Evolutionary conservation across 2,113 vertebrate species (phyloP).

Genomic region (Psilopogon haemacephalus): DNA sequence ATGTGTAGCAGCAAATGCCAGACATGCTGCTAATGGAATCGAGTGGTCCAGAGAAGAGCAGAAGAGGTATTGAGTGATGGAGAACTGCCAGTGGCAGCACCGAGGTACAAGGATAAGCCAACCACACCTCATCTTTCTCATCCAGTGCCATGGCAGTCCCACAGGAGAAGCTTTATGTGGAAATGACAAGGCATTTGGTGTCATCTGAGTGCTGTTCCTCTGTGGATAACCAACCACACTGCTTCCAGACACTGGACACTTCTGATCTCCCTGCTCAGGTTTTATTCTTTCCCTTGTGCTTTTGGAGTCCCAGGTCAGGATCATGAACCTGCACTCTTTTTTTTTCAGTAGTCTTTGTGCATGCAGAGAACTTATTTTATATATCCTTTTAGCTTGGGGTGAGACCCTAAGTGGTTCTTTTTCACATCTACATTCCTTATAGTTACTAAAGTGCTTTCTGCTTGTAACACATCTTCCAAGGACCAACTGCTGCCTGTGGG

Average conservation of each 20-base stretch:
- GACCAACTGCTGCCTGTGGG: not conserved
- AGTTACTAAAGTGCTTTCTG: not conserved
- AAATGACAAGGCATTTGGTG: rapidly evolving
- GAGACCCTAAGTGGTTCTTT: not conserved
- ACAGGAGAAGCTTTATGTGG: not conserved
- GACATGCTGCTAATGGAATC: not conserved
- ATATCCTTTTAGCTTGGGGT: not conserved
- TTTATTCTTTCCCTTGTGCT: not conserved
- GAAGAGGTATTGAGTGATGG: not conserved
- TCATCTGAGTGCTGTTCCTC: not conserved
- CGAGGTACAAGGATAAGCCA: rapidly evolving
- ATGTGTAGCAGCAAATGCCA: not conserved
- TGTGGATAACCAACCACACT: not conserved
- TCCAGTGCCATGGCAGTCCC: not conserved
- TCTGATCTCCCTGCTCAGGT: not conserved
- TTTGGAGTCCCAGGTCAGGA: not conserved
- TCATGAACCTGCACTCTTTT: not conserved
- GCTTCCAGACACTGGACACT: rapidly evolving
- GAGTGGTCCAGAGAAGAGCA: not conserved
- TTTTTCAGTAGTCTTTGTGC: not conserved
- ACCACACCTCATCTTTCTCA: not conserved
- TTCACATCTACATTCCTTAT: not conserved
- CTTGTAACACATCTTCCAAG: not conserved
- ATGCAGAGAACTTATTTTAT: not conserved
- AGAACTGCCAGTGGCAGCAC: not conserved